Evolutionary conservation across 2,888 invertebrate genomes (phyloP), one percentile per base, ranked within the genome.

Genomic region (Dascillus cervinus): DNA sequence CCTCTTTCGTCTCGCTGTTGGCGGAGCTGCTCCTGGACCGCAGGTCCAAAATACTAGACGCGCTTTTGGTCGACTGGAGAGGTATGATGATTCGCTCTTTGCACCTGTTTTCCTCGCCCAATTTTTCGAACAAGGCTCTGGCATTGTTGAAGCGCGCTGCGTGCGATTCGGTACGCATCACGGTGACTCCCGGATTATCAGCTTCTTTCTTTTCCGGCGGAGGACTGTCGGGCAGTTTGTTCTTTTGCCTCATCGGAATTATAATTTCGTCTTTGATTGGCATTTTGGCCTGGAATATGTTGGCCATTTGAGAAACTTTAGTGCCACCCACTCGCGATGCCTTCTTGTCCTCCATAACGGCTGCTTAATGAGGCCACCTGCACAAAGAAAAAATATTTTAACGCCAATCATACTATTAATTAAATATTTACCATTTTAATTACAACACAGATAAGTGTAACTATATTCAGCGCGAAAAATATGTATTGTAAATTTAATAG

Each of bases 141-240:
- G 91, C 91, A 63, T 85, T 89, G 63, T 92, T 90, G 62, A 91
- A 91, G 40, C 88, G 70, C n/a, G 89, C 83, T 53, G 88, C 77
- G 60, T 90, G 90, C 53, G 88, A 88, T 66, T 90, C 88, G 10
- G 88, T 87, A 41, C 90, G 73, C 37, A 84, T 85, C 24, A 87
- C 84, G 6, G 82, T 79, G 20, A 81, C 82, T 6, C 41, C 43
- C 2, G 58, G 46, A 6, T 43, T 11, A 20, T 40, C 40, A 2
- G 22, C 11, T 4, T 40, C 40, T 55, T 62, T 38, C 52, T 49
- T 50, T 48, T 58, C 46, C 51, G 55, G 46, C 33, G 46, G 50
- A 28, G 56, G 51, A 52, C 53, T 52, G 32, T 65, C 39, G 4
- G 29, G 8, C n/a, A 25, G 28, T 21, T 39, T 39, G n/a, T 33